A percentile compares a stretch with the other conserved stretches of the same genome.
These are phyloP conservation scores for Corythornis cristatus DNA, from an alignment of 2,113 vertebrate species.

Conservation along the genomic window DNA sequence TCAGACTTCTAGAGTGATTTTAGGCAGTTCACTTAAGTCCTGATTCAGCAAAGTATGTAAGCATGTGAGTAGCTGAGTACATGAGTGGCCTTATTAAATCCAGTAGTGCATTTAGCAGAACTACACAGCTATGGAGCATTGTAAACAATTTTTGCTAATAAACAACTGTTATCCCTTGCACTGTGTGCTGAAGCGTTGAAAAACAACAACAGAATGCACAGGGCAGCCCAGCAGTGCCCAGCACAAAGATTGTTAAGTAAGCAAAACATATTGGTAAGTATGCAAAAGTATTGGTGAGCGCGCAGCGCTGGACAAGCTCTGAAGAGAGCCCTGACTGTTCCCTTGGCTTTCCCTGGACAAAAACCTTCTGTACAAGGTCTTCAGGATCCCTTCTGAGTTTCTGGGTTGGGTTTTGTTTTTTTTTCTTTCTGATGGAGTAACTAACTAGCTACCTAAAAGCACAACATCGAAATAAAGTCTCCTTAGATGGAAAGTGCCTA, in stretches of 20 bases:
- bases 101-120: neutral
- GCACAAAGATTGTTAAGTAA: neutral
- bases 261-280: neutral
- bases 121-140: neutral
- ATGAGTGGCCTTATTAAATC: conserved; percentile 13
- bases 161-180: neutral
- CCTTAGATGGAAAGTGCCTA: conserved; percentile 13
- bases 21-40: conserved; percentile 37
- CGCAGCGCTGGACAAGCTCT: neutral
- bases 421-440: neutral
- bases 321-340: neutral
- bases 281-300: too few species aligned
- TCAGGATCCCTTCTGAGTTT: neutral
- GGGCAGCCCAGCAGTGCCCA: neutral
- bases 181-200: neutral
- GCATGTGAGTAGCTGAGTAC: conserved; percentile 15
- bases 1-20: conserved; percentile 29
- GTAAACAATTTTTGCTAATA: conserved; percentile 22
- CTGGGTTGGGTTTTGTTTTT: neutral
- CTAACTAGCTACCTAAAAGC: neutral
- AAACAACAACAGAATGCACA: neutral
- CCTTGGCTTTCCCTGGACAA: neutral
- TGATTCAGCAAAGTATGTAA: conserved; percentile 56
- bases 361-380: neutral
- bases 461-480: neutral